A percentile compares a stretch with the other conserved stretches of the same genome.
Conservation (phyloP, 2,113 vertebrate species). For the Hiodon alosoides region DNA sequence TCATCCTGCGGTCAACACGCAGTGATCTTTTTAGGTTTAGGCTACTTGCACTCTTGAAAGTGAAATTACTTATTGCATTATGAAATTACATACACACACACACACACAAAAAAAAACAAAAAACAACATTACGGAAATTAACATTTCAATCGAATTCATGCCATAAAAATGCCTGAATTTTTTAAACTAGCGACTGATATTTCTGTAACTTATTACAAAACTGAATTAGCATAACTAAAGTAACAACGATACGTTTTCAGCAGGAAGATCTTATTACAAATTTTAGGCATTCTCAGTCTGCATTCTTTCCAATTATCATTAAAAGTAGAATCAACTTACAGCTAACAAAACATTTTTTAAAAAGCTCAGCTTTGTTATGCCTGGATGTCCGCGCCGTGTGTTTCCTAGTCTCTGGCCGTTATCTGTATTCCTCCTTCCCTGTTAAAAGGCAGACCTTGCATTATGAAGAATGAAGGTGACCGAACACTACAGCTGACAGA, state of each 20-base stretch:
- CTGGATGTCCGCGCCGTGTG: neutral
- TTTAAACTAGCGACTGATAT: neutral
- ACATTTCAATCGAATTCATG: neutral
- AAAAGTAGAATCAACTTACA: neutral
- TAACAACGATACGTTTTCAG: constrained; percentile 6
- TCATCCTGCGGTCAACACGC: constrained; percentile 78
- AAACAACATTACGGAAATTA: neutral
- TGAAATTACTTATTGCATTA: neutral
- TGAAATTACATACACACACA: no score
- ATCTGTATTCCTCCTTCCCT: constrained; percentile 21
- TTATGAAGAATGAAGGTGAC: constrained; percentile 43
- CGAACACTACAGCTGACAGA: constrained; percentile 51
- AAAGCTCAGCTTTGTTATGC: constrained; percentile 29
- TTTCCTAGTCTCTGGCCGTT: constrained; percentile 25
- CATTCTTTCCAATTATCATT: constrained; percentile 14
- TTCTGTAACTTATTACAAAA: constrained; percentile 1
- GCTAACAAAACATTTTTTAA: constrained; percentile 7
- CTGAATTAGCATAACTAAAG: constrained; percentile 7
- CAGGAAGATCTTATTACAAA: neutral
- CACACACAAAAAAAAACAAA: no score
- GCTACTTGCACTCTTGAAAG: constrained; percentile 12
- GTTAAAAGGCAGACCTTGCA: constrained; percentile 31
- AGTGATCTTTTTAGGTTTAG: neutral
- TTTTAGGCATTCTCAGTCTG: constrained; percentile 21
- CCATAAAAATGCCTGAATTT: neutral